A percentile compares a stretch with the other conserved stretches of the same genome.
Evolutionary conservation across 2,888 invertebrate species (phyloP).

Genomic region (Machimus rusticus): DNA sequence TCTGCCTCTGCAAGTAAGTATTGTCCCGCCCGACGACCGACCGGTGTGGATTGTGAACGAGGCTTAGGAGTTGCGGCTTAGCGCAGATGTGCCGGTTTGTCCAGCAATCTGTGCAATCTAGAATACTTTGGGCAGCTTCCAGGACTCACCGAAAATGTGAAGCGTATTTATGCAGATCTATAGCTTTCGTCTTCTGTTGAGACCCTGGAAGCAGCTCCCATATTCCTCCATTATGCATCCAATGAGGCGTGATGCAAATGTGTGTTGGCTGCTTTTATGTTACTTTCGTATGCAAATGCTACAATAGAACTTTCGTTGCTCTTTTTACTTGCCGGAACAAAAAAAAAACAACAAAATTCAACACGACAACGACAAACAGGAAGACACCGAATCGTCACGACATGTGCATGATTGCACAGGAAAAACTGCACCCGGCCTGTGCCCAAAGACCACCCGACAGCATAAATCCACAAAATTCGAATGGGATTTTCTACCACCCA

Average conservation of each 20-base stretch:
- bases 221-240: slow-evolving; percentile 18
- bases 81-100: slow-evolving; percentile 11
- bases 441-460: slow-evolving; percentile 79
- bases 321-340: not conserved
- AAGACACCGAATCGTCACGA: slow-evolving; percentile 88
- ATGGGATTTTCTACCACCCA: slow-evolving; percentile 66
- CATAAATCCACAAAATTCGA: slow-evolving; percentile 63
- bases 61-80: not conserved
- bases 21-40: slow-evolving; percentile 22
- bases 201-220: not conserved
- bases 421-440: slow-evolving; percentile 87
- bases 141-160: not conserved
- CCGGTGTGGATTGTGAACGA: not conserved
- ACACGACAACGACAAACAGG: slow-evolving; percentile 63
- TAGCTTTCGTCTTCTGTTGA: not conserved
- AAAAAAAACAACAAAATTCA: not conserved
- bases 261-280: not conserved
- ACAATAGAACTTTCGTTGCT: slow-evolving; percentile 15
- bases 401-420: slow-evolving; percentile 87
- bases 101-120: slow-evolving; percentile 16
- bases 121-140: slow-evolving; percentile 5
- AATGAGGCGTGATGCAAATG: not conserved
- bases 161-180: not conserved
- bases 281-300: slow-evolving; percentile 10
- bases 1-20: slow-evolving; percentile 91